phyloP scores from a whole-genome alignment of 2,113 vertebrate species.

The Holacanthus passer region DNA sequence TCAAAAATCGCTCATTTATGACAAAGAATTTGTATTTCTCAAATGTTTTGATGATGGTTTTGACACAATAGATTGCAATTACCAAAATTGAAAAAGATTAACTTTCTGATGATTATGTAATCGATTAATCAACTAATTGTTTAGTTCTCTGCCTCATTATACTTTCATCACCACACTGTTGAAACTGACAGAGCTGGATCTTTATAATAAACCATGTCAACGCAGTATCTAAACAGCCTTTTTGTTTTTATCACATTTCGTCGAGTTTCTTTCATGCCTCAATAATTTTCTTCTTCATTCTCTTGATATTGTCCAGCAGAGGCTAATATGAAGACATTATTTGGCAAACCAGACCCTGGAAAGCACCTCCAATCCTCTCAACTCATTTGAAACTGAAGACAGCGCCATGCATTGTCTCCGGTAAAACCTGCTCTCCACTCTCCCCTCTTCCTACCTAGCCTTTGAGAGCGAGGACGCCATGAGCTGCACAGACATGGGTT shows the following conservation, averaged over 20 bases:
- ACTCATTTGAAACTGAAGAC: slow-evolving; percentile 71
- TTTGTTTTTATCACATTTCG: background rate
- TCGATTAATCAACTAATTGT: slow-evolving; percentile 4
- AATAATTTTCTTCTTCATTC: slow-evolving; percentile 7
- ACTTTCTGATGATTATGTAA: background rate
- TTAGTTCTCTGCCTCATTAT: background rate
- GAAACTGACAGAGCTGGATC: background rate
- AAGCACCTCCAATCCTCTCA: slow-evolving; percentile 62
- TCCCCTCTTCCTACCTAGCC: slow-evolving; percentile 49
- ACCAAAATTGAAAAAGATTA: background rate
- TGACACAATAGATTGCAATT: background rate
- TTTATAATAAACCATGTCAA: background rate
- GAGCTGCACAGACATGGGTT: slow-evolving; percentile 71
- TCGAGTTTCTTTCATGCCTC: background rate
- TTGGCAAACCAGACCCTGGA: slow-evolving; percentile 79
- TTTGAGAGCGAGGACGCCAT: slow-evolving; percentile 62
- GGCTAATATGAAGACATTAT: slow-evolving; percentile 85
- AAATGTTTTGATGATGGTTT: too few species aligned
- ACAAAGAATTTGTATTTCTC: background rate
- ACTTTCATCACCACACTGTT: background rate
- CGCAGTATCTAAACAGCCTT: background rate
- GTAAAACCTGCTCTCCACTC: slow-evolving; percentile 57
- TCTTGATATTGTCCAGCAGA: slow-evolving; percentile 55
- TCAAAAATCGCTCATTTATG: background rate
- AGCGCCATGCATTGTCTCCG: slow-evolving; percentile 63